Evolutionary conservation across 1,140 invertebrate genomes (phyloP), one percentile per base, ranked within the genome.

Genomic region (Heliconius hermathena): DNA sequence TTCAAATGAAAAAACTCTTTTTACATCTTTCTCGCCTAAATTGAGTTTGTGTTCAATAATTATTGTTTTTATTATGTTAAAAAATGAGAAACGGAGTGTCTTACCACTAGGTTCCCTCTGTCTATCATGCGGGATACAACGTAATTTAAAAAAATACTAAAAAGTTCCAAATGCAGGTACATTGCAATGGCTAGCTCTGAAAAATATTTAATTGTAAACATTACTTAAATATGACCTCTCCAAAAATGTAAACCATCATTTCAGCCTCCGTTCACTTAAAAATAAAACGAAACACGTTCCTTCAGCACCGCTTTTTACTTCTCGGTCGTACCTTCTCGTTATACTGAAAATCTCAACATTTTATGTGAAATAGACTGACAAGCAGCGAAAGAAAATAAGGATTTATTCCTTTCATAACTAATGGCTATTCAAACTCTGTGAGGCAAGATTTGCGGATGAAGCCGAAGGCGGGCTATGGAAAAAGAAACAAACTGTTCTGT

Each of bases 331-430:
- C 70, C 22, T 74, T 76, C 79, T 80, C 79, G 79, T 80, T 80
- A 80, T 80, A 60, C 54, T 76, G 71, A 80, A 76, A 76, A 80
- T 76, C 79, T 80, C 74, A 75, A 80, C 79, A 80, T 81, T 81
- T 81, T 78, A 72, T 81, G 41, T 78, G 72, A 81, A 83, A 81
- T 83, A 83, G 77, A 82, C 82, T 80, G 82, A 75, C 78, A 81
- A 81, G 78, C 78, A 82, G 79, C 60, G 60, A 78, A 79, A 82
- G 80, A 82, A 80, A 84, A 84, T 82, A 82, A 83, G 80, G 80
- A 84, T 81, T 84, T 81, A 84, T 82, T 81, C 82, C 78, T 84
- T 84, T 82, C 82, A 84, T 83, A 82, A 82, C 80, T 83, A 84
- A 84, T 82, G 80, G 76, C 82, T 82, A 84, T 84, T 84, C 81